A percentile compares a stretch with the other conserved stretches of the same genome.
Conservation (phyloP, 2,113 vertebrate species). For the Epinephelus moara region DNA sequence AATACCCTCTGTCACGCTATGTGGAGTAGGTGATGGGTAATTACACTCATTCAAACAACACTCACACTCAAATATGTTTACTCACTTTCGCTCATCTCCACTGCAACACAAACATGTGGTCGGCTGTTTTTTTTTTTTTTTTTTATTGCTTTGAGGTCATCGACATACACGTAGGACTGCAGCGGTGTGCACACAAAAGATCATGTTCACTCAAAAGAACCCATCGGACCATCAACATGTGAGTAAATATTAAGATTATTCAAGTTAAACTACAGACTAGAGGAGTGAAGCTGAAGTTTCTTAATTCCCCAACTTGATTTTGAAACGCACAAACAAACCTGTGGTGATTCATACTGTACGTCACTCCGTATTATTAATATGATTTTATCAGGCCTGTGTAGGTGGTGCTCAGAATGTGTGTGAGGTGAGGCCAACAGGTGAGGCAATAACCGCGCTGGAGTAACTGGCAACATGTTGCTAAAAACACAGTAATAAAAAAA, state of each 20-base stretch:
- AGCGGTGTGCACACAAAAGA: not conserved
- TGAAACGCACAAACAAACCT: constrained; percentile 23
- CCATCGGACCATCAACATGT: not conserved
- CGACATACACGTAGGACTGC: not conserved
- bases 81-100: constrained; percentile 14
- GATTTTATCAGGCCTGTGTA: constrained; percentile 31
- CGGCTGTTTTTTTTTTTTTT: not conserved
- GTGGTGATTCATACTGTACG: constrained; percentile 6
- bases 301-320: not conserved
- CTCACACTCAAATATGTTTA: constrained; percentile 5
- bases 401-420: constrained; percentile 45
- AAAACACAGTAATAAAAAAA: constrained; percentile 51
- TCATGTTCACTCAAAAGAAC: not conserved
- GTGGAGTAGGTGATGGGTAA: constrained; percentile 26
- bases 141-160: constrained; percentile 32
- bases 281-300: not conserved
- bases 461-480: constrained; percentile 33
- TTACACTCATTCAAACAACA: constrained; percentile 37
- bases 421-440: constrained; percentile 46
- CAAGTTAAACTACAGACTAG: not conserved
- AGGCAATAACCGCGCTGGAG: constrained; percentile 34
- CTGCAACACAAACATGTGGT: constrained; percentile 1
- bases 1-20: constrained; percentile 46
- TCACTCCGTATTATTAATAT: constrained; percentile 16
- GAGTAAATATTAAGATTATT: not conserved